Evolutionary conservation across 2,797 vertebrate species (phyloP), one percentile per base, ranked within the genome.

Genomic region (Hapalemur alaotrensis): DNA sequence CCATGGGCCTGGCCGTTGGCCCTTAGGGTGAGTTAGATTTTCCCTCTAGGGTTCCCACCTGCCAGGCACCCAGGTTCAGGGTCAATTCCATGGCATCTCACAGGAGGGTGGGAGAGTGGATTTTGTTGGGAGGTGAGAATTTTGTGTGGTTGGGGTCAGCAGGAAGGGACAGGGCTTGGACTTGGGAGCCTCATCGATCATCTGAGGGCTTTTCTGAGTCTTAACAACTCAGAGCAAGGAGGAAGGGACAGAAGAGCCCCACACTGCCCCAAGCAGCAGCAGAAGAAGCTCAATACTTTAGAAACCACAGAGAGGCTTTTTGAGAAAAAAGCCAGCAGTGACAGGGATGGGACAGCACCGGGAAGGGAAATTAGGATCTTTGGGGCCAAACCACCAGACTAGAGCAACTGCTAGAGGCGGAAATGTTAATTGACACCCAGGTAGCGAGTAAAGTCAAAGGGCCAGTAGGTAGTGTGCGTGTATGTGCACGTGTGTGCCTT

Each of bases 401-500:
- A 18, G 69, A 61, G 69, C 54, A 82, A 46, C 7, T 43, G 18
- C 30, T 52, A 0, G 52, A 65, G 63, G 32, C 25, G 10, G 82
- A 87, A 50, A 28, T 30, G 41, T 78, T 65, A 52, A 50, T 35
- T 92, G 79, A 32, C 38, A 46, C 48, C 18, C 35, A 7, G 48
- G 52, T 30, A 72, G 48, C 3, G 10, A 54, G 32, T 30, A 2
- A 82, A 89, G 20, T 48, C 43, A 30, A 35, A 86, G 76, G 67
- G 25, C 65, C 83, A n/a, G 50, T 2, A 22, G 57, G 46, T 15
- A 1, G 41, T 7, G 41, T 12, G 12, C 2, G 13, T 20, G 50
- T 7, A 2, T 52, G 50, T 38, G 41, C 3, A 38, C 2, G 12
- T 12, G 8, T 13, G 63, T 7, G 67, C 5, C 0, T 12, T 7